Evolutionary conservation across 2,797 vertebrate genomes (phyloP), one percentile per base, ranked within the genome.

Genomic region (Fratercula arctica): DNA sequence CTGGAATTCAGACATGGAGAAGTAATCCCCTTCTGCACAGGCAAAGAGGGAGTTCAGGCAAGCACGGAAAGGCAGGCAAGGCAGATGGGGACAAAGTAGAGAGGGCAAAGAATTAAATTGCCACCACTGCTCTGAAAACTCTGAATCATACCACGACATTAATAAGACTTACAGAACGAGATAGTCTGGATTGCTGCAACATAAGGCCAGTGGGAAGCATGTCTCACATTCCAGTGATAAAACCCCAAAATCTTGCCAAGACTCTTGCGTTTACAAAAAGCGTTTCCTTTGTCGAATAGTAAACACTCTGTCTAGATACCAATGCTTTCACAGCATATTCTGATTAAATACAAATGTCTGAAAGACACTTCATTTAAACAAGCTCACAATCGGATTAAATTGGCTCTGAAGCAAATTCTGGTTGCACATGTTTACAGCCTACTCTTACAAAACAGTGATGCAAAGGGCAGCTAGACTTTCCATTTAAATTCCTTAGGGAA

Each of bases 331-430:
- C 80, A 75, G 81, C 26, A 57, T 89, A 90, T 77, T 90, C 88
- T 93, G 84, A 94, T 89, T 66, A 89, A 95, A 94, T n/a, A 94
- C 72, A 92, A 96, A 90, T 72, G 81, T 83, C 91, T 94, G 72
- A 95, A 95, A 96, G 81, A 87, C 68, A 77, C 51, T 96, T 90
- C 88, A 83, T 93, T 95, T 93, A 94, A 90, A 90, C 78, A 87
- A 90, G 68, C 26, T 90, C 91, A 81, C 73, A 86, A 88, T 4
- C 28, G 15, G 81, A 89, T 86, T 94, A 85, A 54, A 79, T 78
- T 75, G 78, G 64, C 75, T 95, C 84, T 78, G 76, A 89, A 87
- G 39, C 73, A 93, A 92, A 75, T 84, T 94, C 73, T 84, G 41
- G 48, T 85, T 79, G 70, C 19, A 67, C 25, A 35, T 78, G 51